Percentiles rank a stretch among this genome's conserved stretches.
phyloP scores from a whole-genome alignment of 2,797 vertebrate genomes.

The Gephyroberyx darwinii region DNA sequence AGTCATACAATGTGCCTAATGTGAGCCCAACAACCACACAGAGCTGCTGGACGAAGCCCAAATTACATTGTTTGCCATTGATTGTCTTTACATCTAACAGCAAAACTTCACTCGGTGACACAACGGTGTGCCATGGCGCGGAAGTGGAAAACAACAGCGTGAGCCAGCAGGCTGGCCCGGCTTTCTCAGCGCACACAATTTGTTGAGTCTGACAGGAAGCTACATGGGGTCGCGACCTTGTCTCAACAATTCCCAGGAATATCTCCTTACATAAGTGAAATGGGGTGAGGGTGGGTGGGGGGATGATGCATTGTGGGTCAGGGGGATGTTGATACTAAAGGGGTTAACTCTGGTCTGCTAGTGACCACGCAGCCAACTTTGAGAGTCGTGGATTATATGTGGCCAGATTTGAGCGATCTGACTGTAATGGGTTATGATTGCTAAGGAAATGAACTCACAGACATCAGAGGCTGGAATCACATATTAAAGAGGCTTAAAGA shows the following conservation, averaged over 20 bases:
- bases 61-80: not conserved
- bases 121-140: not conserved
- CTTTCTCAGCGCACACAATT: conserved; percentile 45
- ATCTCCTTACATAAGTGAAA: conserved; percentile 55
- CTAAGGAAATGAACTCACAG: not conserved
- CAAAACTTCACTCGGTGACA: too few relatives aligned
- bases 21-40: not conserved
- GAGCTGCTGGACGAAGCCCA: not conserved
- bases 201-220: conserved; percentile 63
- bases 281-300: not conserved
- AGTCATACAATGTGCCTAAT: too few relatives aligned
- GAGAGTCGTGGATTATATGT: conserved; percentile 15
- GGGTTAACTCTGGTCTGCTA: conserved; percentile 26
- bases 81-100: not conserved
- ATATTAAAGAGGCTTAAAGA: conserved; percentile 23
- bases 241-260: conserved; percentile 66
- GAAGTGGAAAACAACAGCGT: conserved; percentile 8
- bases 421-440: not conserved
- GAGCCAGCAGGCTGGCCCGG: conserved; percentile 23
- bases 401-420: not conserved
- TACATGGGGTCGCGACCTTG: conserved; percentile 53
- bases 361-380: not conserved
- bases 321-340: conserved; percentile 33
- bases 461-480: conserved; percentile 17
- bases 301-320: conserved; percentile 25